Conservation (phyloP, 2,113 vertebrate genomes). For the Junco hyemalis region DNA sequence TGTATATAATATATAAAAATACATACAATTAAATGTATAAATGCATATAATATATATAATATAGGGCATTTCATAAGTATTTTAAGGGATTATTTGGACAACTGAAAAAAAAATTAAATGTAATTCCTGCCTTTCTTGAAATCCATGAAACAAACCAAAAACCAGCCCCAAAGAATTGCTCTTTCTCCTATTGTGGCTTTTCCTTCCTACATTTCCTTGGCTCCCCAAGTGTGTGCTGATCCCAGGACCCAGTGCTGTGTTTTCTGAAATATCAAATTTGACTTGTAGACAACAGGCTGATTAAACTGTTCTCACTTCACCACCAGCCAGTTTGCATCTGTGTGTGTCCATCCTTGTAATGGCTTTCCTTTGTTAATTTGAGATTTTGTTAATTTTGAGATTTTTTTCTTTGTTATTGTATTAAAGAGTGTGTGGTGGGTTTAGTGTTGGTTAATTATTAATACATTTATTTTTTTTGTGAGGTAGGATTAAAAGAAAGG, state of each 20-base stretch:
- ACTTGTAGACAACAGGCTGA: background rate
- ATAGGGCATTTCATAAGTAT: background rate
- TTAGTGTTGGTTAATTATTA: background rate
- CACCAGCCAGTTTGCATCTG: background rate
- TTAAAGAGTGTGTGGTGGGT: background rate
- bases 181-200: background rate
- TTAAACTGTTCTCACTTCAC: background rate
- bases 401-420: background rate
- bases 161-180: rapidly evolving
- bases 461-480: background rate
- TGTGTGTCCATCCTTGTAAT: background rate
- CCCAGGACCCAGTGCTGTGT: background rate
- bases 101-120: background rate
- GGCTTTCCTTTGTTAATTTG: background rate
- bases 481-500: background rate
- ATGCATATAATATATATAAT: background rate
- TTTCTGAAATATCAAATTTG: background rate
- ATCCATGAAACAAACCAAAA: background rate
- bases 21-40: no score
- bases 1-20: background rate
- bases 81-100: background rate
- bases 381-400: background rate
- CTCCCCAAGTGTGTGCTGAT: background rate
- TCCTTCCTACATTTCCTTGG: background rate
- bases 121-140: background rate